phyloP scores from a whole-genome alignment of 2,888 invertebrate genomes.

The Didymodactylos carnosus region DNA sequence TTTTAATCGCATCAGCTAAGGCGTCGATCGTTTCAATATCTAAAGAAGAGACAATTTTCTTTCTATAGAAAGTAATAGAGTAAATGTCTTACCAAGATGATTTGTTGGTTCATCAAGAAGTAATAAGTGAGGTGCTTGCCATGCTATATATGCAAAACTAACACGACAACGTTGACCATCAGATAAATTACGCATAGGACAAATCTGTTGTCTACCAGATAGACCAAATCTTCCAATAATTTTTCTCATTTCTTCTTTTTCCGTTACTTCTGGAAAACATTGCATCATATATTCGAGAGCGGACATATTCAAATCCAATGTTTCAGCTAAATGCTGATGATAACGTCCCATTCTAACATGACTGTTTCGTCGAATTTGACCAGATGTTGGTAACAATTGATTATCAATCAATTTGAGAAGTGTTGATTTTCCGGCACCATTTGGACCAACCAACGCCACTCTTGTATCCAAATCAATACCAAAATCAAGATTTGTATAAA shows the following conservation, averaged over 20 bases:
- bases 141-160: constrained; percentile 92
- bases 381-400: constrained; percentile 69
- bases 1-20: constrained; percentile 83
- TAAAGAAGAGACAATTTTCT: constrained; percentile 16
- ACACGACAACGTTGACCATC: constrained; percentile 96
- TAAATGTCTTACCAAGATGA: constrained; percentile 19
- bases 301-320: constrained; percentile 74
- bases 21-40: constrained; percentile 67
- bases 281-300: constrained; percentile 97
- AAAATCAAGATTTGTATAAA: constrained; percentile 71
- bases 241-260: constrained; percentile 93
- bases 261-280: constrained; percentile 82
- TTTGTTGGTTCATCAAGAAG: constrained; percentile 44
- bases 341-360: constrained; percentile 90
- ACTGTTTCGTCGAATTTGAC: constrained; percentile 92
- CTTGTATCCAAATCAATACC: constrained; percentile 91
- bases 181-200: constrained; percentile 75
- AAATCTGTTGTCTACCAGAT: constrained; percentile 68
- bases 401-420: constrained; percentile 80
- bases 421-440: constrained; percentile 96
- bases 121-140: constrained; percentile 83
- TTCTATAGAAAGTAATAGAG: not conserved
- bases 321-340: constrained; percentile 87
- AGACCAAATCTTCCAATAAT: constrained; percentile 94
- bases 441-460: constrained; percentile 80